phyloP scores from a whole-genome alignment of 2,797 vertebrate genomes.

The Phoxinus dragarum region DNA sequence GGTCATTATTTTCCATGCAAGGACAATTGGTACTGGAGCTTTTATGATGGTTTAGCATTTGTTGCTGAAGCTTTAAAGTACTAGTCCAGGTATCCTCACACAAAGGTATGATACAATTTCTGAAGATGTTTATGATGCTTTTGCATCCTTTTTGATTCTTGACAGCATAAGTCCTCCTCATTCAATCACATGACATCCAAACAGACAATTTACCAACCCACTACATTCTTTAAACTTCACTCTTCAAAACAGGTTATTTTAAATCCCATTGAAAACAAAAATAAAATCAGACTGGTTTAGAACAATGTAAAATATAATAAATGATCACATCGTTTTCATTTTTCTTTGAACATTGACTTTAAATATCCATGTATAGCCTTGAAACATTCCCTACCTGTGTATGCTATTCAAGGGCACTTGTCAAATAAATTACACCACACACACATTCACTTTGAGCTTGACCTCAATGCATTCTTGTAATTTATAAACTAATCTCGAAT shows the following conservation, averaged over 20 bases:
- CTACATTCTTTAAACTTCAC: background rate
- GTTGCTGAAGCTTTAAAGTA: too few species aligned
- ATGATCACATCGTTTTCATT: background rate
- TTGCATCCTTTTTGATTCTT: background rate
- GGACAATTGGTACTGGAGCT: background rate
- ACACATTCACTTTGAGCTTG: background rate
- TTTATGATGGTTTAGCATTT: too few species aligned
- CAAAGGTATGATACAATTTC: background rate
- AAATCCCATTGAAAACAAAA: background rate
- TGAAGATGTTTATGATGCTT: background rate
- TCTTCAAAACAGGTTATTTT: background rate
- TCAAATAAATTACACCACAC: constrained; percentile 6
- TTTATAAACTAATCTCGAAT: constrained; percentile 15
- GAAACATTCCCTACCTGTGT: background rate
- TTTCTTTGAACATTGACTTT: background rate
- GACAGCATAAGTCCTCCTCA: background rate
- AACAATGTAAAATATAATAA: background rate
- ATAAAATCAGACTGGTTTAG: background rate
- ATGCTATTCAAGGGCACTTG: background rate
- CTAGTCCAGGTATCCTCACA: background rate
- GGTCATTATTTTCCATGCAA: background rate
- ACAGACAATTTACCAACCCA: background rate
- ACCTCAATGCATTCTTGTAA: constrained; percentile 26
- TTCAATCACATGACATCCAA: background rate
- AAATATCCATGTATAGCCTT: background rate